Evolutionary conservation across 2,797 vertebrate species (phyloP).

Genomic region (Pantherophis alleghaniensis): DNA sequence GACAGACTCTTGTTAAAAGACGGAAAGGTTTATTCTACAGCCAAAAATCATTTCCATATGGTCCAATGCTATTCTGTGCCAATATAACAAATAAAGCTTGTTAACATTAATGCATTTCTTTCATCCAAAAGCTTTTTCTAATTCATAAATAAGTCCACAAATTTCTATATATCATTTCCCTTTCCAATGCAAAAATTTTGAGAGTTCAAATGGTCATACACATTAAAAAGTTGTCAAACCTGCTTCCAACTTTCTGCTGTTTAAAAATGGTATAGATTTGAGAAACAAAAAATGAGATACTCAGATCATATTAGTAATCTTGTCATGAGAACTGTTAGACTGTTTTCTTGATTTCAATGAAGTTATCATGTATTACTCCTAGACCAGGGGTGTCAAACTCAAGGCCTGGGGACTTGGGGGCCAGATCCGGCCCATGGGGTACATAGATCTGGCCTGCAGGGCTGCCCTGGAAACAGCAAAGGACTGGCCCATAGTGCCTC

Average conservation of each 20-base stretch:
- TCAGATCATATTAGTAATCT: not conserved
- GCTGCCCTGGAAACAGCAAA: too few species aligned
- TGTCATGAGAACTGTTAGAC: not conserved
- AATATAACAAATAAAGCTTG: not conserved
- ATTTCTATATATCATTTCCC: not conserved
- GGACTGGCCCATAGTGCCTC: too few species aligned
- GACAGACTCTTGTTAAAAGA: not conserved
- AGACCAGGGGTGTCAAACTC: too few species aligned
- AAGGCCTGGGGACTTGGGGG: too few species aligned
- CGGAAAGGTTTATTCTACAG: not conserved
- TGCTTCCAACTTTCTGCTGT: not conserved
- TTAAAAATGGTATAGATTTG: not conserved
- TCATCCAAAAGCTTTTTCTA: not conserved
- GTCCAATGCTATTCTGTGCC: not conserved
- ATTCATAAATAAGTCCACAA: not conserved
- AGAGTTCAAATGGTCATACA: not conserved
- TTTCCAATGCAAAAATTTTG: not conserved
- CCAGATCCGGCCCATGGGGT: too few species aligned
- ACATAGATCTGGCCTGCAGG: too few species aligned
- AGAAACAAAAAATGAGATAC: not conserved
- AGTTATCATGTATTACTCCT: not conserved
- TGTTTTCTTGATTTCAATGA: not conserved
- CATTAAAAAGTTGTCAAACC: not conserved
- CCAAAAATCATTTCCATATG: not conserved
- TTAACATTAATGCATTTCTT: not conserved